phyloP scores from a whole-genome alignment of 2,797 vertebrate genomes.

The Thamnophis elegans region DNA sequence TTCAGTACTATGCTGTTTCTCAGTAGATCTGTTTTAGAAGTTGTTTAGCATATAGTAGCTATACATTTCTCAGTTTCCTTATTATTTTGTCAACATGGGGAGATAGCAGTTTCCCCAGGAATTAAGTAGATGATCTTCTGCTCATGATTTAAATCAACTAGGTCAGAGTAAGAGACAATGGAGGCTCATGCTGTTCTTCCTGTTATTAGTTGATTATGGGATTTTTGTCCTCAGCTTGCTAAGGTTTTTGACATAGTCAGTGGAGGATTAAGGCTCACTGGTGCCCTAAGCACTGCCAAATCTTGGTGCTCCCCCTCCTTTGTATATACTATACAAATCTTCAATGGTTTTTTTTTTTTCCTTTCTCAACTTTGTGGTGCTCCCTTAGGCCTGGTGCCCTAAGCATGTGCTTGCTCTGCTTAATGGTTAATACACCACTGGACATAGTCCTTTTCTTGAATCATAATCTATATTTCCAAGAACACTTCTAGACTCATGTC shows the following conservation, averaged over 20 bases:
- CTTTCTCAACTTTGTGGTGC: too few relatives aligned
- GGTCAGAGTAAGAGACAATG: neutral
- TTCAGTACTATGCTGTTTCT: neutral
- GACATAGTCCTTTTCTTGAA: neutral
- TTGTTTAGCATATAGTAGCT: neutral
- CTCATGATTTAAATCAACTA: neutral
- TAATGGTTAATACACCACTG: too few relatives aligned
- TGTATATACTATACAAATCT: too few relatives aligned
- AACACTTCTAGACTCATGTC: neutral
- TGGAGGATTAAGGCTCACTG: too few relatives aligned
- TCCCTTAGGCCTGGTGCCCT: too few relatives aligned
- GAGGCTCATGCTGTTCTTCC: neutral
- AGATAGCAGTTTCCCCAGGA: neutral
- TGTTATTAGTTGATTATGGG: neutral
- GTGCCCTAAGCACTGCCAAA: too few relatives aligned
- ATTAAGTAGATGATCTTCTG: neutral
- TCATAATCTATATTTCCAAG: neutral
- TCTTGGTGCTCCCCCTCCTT: too few relatives aligned
- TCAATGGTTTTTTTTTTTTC: too few relatives aligned
- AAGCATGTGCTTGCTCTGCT: too few relatives aligned
- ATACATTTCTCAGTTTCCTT: neutral
- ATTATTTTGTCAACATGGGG: neutral
- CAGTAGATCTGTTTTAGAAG: neutral
- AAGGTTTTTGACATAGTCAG: neutral
- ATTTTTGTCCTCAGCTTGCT: neutral